A percentile compares a stretch with the other conserved stretches of the same genome.
Evolutionary conservation across 2,888 invertebrate species (phyloP).

Genomic region (Chrysolina haemoptera): DNA sequence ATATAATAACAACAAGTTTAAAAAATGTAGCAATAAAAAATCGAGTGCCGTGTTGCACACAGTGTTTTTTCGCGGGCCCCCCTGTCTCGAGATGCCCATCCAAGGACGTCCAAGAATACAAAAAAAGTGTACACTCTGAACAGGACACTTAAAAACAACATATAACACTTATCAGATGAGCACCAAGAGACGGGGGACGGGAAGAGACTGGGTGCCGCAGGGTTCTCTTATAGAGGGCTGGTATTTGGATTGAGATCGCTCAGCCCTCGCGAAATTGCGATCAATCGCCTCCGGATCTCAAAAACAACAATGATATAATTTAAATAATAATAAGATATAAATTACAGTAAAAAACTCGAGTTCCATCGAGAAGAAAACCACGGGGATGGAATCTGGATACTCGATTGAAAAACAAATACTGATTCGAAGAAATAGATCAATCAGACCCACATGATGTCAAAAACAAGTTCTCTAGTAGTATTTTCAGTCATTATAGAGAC

Average conservation of each 20-base stretch:
- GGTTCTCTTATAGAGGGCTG: constrained; percentile 52
- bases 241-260: constrained; percentile 67
- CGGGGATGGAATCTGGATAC: constrained; percentile 8
- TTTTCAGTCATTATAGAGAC: neutral
- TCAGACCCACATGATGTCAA: constrained; percentile 1
- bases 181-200: constrained; percentile 53
- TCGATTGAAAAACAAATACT: neutral
- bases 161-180: constrained; percentile 64
- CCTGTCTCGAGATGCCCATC: constrained; percentile 55
- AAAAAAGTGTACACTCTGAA: constrained; percentile 67
- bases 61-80: constrained; percentile 42
- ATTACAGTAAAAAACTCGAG: constrained; percentile 59
- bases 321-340: constrained; percentile 67
- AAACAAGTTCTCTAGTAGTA: neutral
- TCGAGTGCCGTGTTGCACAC: constrained; percentile 49
- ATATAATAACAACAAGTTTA: constrained; percentile 79
- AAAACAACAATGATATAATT: constrained; percentile 65
- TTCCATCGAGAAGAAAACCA: constrained; percentile 48
- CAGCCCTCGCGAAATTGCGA: constrained; percentile 60
- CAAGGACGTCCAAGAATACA: constrained; percentile 64
- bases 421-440: neutral
- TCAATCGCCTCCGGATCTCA: constrained; percentile 60
- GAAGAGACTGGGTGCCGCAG: constrained; percentile 42
- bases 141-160: constrained; percentile 65
- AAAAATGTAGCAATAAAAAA: constrained; percentile 71